Conservation (phyloP, 1,140 invertebrate genomes). For the Myzus persicae region DNA sequence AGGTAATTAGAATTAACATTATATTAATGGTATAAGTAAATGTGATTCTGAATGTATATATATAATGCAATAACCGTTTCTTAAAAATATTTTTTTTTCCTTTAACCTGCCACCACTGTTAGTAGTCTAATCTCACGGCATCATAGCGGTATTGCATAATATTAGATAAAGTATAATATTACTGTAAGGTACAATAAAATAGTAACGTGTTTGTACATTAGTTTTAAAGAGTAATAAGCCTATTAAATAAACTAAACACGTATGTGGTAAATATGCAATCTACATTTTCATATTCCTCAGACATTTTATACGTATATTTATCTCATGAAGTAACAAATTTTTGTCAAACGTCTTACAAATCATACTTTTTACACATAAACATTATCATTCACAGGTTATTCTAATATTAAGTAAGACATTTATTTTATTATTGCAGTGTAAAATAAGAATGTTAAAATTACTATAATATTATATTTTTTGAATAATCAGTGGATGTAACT, state of each 20-base stretch:
- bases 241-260: background rate
- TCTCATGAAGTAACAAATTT: background rate
- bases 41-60: background rate
- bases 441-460: background rate
- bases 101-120: background rate
- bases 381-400: background rate
- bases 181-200: background rate
- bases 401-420: background rate
- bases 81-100: background rate
- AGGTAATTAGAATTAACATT: slow-evolving; percentile 7
- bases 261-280: background rate
- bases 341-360: background rate
- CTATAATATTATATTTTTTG: background rate
- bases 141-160: background rate
- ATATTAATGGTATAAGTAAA: background rate
- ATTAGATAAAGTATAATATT: background rate
- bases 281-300: background rate
- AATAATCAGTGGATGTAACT: background rate
- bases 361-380: background rate
- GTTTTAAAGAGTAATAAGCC: background rate
- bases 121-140: background rate
- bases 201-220: background rate
- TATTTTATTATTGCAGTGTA: background rate
- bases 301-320: background rate
- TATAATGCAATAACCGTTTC: background rate